These are phyloP conservation scores for Labeo calbasu DNA, from an alignment of 2,797 vertebrate species.

Conservation along the genomic window DNA sequence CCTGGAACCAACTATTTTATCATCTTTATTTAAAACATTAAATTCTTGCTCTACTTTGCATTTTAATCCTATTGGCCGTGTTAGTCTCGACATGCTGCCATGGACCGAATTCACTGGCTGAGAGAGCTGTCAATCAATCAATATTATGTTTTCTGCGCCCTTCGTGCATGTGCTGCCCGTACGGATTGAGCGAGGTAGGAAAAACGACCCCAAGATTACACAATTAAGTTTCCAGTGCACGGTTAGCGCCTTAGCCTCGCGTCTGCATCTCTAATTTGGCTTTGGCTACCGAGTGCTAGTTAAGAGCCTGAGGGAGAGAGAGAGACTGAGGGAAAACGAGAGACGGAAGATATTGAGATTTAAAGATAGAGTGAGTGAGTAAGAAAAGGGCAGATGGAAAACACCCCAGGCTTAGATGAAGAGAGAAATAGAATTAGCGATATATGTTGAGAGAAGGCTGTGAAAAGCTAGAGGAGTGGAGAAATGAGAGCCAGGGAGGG, in stretches of 20 bases:
- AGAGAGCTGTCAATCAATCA: slow-evolving; percentile 77
- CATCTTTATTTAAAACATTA: slow-evolving; percentile 67
- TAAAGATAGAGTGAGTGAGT: slow-evolving; percentile 40
- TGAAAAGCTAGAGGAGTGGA: slow-evolving; percentile 33
- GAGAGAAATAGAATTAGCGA: slow-evolving; percentile 44
- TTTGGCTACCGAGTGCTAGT: slow-evolving; percentile 41
- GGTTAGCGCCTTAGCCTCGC: slow-evolving; percentile 54
- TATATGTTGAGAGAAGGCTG: slow-evolving; percentile 25
- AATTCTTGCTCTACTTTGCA: slow-evolving; percentile 66
- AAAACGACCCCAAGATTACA: slow-evolving; percentile 62
- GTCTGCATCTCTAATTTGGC: slow-evolving; percentile 47
- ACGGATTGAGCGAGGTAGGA: slow-evolving; percentile 47
- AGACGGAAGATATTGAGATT: slow-evolving; percentile 51
- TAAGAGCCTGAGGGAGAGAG: slow-evolving; percentile 34
- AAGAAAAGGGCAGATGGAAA: slow-evolving; percentile 54
- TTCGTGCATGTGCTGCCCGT: slow-evolving; percentile 65
- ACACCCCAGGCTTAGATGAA: slow-evolving; percentile 51
- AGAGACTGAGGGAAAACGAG: slow-evolving; percentile 31
- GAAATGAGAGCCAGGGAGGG: slow-evolving; percentile 32
- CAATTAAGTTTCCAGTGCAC: slow-evolving; percentile 60
- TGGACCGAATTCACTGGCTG: slow-evolving; percentile 60
- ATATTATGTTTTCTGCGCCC: slow-evolving; percentile 74
- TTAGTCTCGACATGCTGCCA: slow-evolving; percentile 65
- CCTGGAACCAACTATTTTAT: slow-evolving; percentile 61
- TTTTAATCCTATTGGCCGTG: slow-evolving; percentile 75